Evolutionary conservation across 2,797 vertebrate genomes (phyloP).

Genomic region (Salmo trutta): DNA sequence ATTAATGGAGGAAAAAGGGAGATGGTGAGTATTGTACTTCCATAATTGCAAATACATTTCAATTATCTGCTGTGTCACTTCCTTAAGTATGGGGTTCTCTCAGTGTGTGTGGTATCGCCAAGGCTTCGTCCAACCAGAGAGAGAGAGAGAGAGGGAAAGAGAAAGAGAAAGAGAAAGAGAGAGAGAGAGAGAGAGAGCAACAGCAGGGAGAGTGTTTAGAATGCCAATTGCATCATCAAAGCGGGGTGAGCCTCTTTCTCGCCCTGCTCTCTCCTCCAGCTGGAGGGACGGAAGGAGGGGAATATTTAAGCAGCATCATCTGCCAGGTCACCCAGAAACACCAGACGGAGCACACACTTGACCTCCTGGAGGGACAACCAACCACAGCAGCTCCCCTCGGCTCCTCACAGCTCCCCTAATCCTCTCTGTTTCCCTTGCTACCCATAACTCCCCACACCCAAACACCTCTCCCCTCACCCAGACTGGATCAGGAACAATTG

Average conservation of each 20-base stretch:
- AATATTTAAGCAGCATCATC: constrained; percentile 55
- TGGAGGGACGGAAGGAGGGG: constrained; percentile 33
- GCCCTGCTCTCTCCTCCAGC: constrained; percentile 34
- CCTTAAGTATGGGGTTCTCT: constrained; percentile 80
- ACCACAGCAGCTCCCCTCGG: constrained; percentile 24
- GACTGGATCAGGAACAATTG: neutral
- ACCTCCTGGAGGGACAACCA: constrained; percentile 39
- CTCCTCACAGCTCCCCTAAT: neutral
- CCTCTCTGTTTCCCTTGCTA: no score
- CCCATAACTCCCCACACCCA: neutral
- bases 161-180: constrained; percentile 7
- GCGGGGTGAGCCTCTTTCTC: constrained; percentile 17
- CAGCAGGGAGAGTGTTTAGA: constrained; percentile 40
- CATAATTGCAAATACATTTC: constrained; percentile 95
- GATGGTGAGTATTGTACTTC: constrained; percentile 91
- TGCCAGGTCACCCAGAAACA: constrained; percentile 44
- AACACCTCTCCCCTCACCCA: neutral
- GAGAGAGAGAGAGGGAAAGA: constrained; percentile 4
- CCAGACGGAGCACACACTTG: constrained; percentile 41
- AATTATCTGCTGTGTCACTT: constrained; percentile 93
- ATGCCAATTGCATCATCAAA: constrained; percentile 47
- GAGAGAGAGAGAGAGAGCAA: neutral
- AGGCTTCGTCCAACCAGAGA: neutral
- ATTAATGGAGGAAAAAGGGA: constrained; percentile 88
- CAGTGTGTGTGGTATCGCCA: constrained; percentile 50